Evolutionary conservation across 2,888 invertebrate species (phyloP), one percentile per base, ranked within the genome.

Genomic region (Ectobius pallidus): DNA sequence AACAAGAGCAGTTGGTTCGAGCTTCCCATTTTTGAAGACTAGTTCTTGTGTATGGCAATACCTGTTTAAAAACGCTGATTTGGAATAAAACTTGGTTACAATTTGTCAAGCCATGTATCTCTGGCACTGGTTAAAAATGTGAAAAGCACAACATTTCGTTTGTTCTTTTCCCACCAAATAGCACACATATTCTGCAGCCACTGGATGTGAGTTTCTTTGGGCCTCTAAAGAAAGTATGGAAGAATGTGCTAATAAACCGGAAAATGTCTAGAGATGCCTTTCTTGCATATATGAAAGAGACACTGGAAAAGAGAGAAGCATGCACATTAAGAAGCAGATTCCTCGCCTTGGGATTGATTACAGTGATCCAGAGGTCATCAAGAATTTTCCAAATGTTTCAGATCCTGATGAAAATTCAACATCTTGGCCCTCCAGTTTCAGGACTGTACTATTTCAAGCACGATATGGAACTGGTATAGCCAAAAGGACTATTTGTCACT

Each of bases 101-200:
- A 49, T 49, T 49, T 49, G 49, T 49, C 49, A 49, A 49, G 49
- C 49, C 49, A 49, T 49, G 49, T 49, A 16, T 18, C 49, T 49
- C 49, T 49, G 49, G n/a, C 20, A 49, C 9, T 49, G 49, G n/a
- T 49, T 49, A 49, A n/a, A n/a, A 49, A 49, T 49, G 49, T 49
- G 49, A 49, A n/a, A 49, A 49, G 49, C 49, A 34, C 34, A 34
- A 11, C 49, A 49, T 49, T n/a, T 49, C 49, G 16, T 49, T 49
- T 49, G 20, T 49, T 18, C 49, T 49, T 18, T 4, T 49, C 6
- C 49, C 16, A n/a, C 49, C 20, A 18, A 49, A 49, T 49, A 49
- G n/a, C 49, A 49, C 6, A 16, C 49, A 49, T n/a, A 49, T 49
- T 18, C 49, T 18, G 16, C 49, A 49, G 49, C 49, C 49, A 4